These are phyloP conservation scores for Ips nitidus DNA, from an alignment of 1,140 invertebrate genomes.

Conservation along the genomic window DNA sequence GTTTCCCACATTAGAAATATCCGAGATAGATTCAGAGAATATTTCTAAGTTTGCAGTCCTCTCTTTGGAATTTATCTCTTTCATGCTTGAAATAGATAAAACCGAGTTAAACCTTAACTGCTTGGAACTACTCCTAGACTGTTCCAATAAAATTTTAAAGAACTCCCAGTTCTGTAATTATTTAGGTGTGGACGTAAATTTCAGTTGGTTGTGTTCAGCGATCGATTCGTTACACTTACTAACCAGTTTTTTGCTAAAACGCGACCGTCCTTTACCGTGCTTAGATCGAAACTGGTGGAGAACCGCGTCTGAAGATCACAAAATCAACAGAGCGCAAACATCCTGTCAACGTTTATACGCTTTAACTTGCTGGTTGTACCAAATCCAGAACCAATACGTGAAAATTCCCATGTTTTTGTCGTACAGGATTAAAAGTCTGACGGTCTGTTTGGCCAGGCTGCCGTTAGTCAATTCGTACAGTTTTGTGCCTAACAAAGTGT, in stretches of 20 bases:
- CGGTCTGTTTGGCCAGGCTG: slow-evolving; percentile 62
- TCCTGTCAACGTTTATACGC: slow-evolving; percentile 56
- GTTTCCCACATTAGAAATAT: slow-evolving; percentile 51
- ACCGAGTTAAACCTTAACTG: slow-evolving; percentile 37
- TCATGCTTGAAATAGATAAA: slow-evolving; percentile 45
- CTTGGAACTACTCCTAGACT: slow-evolving; percentile 49
- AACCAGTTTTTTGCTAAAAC: slow-evolving; percentile 44
- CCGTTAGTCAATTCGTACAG: slow-evolving; percentile 70
- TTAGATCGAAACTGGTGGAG: slow-evolving; percentile 47
- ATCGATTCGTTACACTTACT: slow-evolving; percentile 51
- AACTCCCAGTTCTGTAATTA: slow-evolving; percentile 49
- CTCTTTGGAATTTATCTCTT: slow-evolving; percentile 60
- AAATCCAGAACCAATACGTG: slow-evolving; percentile 35
- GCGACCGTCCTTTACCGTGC: slow-evolving; percentile 45
- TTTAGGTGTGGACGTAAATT: slow-evolving; percentile 48
- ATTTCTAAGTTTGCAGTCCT: slow-evolving; percentile 63
- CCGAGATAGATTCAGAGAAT: slow-evolving; percentile 57
- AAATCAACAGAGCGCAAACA: slow-evolving; percentile 50
- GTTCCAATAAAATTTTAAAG: slow-evolving; percentile 49
- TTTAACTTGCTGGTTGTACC: slow-evolving; percentile 58
- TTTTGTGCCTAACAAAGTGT: slow-evolving; percentile 65
- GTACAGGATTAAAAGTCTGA: slow-evolving; percentile 53
- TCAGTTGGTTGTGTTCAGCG: slow-evolving; percentile 56
- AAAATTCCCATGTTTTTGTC: slow-evolving; percentile 54
- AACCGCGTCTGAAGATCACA: slow-evolving; percentile 47